Evolutionary conservation across 2,113 vertebrate genomes (phyloP).

Genomic region (Scomber colias): DNA sequence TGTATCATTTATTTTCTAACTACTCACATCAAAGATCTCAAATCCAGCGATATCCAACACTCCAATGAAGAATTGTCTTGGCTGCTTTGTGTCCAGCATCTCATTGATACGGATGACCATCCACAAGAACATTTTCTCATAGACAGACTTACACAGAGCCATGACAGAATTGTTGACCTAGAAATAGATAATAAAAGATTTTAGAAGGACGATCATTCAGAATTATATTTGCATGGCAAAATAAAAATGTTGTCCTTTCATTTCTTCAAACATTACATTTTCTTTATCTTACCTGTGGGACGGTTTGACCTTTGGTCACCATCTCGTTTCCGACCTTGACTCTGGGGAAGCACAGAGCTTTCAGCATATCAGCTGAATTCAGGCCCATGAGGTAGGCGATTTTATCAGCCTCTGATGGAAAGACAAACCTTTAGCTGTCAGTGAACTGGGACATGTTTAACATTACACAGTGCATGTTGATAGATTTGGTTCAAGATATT

Average conservation of each 20-base stretch:
- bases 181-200: not conserved
- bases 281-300: conserved; percentile 73
- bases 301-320: conserved; percentile 79
- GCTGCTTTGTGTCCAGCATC: conserved; percentile 85
- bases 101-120: conserved; percentile 87
- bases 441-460: too few species aligned
- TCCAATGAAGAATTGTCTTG: conserved; percentile 84
- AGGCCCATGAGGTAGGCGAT: conserved; percentile 85
- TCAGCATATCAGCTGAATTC: conserved; percentile 87
- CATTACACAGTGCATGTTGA: too few species aligned
- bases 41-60: conserved; percentile 87
- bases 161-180: conserved; percentile 82
- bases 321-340: conserved; percentile 78
- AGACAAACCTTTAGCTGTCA: not conserved
- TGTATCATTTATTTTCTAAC: not conserved
- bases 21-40: conserved; percentile 87
- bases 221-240: too few species aligned
- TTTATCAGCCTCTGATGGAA: conserved; percentile 70
- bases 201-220: not conserved
- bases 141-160: conserved; percentile 84
- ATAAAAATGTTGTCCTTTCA: too few species aligned
- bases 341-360: conserved; percentile 82
- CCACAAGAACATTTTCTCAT: conserved; percentile 89
- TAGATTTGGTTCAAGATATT: not conserved
- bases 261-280: not conserved